A percentile compares a stretch with the other conserved stretches of the same genome.
phyloP scores from a whole-genome alignment of 2,888 invertebrate genomes.

The Entomobrya multifasciata region DNA sequence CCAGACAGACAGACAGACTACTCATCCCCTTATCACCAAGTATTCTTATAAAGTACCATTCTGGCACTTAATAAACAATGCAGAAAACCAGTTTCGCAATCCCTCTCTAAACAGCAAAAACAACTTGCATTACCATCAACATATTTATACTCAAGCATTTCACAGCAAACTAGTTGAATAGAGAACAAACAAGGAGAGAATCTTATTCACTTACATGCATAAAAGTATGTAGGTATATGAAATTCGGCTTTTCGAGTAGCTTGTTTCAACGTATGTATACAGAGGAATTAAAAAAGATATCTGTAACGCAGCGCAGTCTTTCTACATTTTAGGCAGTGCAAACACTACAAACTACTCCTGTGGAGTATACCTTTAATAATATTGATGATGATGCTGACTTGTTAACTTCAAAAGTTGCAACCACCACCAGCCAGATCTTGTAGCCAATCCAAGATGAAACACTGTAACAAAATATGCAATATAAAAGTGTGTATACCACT shows the following conservation, averaged over 20 bases:
- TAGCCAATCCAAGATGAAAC: slow-evolving; percentile 40
- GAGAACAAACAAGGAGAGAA: not conserved
- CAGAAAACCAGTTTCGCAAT: slow-evolving; percentile 62
- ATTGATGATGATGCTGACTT: not conserved
- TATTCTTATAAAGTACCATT: too few species aligned
- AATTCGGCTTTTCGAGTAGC: not conserved
- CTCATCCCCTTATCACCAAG: too few species aligned
- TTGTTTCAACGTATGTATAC: too few species aligned
- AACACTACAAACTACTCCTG: not conserved
- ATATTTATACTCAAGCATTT: not conserved
- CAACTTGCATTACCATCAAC: slow-evolving; percentile 20
- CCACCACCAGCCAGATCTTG: not conserved
- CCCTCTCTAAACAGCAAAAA: slow-evolving; percentile 21
- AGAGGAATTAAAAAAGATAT: not conserved
- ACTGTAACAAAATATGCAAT: slow-evolving; percentile 26
- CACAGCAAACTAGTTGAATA: too few species aligned
- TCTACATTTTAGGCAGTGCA: not conserved
- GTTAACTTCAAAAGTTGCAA: not conserved
- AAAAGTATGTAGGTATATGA: not conserved
- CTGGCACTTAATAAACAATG: slow-evolving; percentile 62
- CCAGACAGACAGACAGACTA: too few species aligned
- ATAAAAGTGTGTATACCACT: not conserved
- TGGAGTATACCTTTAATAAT: not conserved
- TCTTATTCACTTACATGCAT: not conserved
- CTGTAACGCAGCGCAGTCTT: not conserved